These are phyloP conservation scores for Drosophila truncata DNA, from an alignment of 1,140 invertebrate species.

Conservation along the genomic window DNA sequence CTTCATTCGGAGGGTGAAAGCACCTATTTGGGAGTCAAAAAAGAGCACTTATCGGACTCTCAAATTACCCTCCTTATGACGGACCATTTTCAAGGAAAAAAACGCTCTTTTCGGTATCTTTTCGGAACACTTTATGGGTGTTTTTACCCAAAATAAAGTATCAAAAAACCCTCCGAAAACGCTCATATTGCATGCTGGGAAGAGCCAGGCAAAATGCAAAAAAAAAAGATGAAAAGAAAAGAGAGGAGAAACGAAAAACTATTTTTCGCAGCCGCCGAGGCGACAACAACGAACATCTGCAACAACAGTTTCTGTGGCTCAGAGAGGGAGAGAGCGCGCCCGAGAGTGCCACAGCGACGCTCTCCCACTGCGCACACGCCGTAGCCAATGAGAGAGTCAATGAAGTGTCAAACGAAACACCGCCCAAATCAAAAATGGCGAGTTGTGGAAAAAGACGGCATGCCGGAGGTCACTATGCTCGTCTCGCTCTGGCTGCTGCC, in stretches of 20 bases:
- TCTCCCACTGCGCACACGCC: conserved; percentile 62
- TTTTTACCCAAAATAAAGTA: too few species aligned
- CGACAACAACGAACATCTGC: conserved; percentile 80
- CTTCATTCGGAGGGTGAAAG: too few species aligned
- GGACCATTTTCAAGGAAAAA: too few species aligned
- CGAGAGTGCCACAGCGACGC: conserved; percentile 1
- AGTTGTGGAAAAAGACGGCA: conserved; percentile 67
- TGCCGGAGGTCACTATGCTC: conserved; percentile 6
- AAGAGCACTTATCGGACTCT: too few species aligned
- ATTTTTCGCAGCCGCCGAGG: conserved; percentile 48
- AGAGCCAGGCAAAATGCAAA: conserved; percentile 68
- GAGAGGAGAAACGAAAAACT: conserved; percentile 29
- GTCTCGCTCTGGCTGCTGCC: conserved; percentile 43
- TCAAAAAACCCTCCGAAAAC: too few species aligned
- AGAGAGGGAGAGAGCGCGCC: conserved; percentile 16
- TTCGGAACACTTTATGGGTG: too few species aligned
- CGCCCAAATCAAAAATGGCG: conserved; percentile 84
- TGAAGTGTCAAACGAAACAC: conserved; percentile 64
- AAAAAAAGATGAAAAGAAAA: conserved; percentile 26
- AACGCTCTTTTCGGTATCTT: too few species aligned
- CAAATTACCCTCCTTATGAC: too few species aligned
- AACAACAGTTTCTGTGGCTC: conserved; percentile 38
- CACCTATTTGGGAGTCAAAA: too few species aligned
- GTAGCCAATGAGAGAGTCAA: conserved; percentile 74
- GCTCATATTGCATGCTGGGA: too few species aligned